Evolutionary conservation across 2,113 vertebrate genomes (phyloP).

Genomic region (Hippopotamus amphibius): DNA sequence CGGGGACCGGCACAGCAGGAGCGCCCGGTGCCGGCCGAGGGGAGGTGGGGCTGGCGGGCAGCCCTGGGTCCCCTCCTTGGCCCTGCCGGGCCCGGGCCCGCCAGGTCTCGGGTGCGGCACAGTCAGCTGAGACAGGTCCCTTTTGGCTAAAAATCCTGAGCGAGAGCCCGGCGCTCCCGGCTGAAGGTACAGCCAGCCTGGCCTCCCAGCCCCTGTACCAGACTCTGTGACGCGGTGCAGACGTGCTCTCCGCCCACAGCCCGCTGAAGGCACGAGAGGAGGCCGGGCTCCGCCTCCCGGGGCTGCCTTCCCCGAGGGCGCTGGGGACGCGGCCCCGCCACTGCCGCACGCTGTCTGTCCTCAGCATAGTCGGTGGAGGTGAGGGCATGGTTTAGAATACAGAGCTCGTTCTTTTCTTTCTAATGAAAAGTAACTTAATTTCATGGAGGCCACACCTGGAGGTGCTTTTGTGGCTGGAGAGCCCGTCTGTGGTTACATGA

Average conservation of each 20-base stretch:
- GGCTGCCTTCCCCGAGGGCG: accelerated
- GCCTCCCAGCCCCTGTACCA: background rate
- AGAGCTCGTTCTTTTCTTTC: background rate
- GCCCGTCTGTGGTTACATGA: background rate
- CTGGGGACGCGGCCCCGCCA: background rate
- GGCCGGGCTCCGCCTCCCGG: accelerated
- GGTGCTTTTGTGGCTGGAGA: background rate
- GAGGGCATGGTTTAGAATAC: background rate
- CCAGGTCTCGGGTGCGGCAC: background rate
- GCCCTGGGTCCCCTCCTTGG: background rate
- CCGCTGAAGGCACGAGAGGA: background rate
- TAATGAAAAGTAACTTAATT: background rate
- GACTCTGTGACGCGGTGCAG: accelerated
- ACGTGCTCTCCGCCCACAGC: accelerated
- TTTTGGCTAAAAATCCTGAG: background rate
- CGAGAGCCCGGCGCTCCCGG: background rate
- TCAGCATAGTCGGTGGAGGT: background rate
- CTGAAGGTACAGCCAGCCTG: accelerated
- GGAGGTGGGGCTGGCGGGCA: background rate
- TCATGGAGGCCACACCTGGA: background rate
- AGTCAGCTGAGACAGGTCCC: too few species aligned
- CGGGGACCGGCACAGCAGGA: background rate
- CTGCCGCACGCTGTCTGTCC: background rate
- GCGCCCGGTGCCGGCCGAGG: too few species aligned
- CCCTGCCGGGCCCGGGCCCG: background rate